Evolutionary conservation across 2,888 invertebrate genomes (phyloP).

Genomic region (Hydrotaea diabolus): DNA sequence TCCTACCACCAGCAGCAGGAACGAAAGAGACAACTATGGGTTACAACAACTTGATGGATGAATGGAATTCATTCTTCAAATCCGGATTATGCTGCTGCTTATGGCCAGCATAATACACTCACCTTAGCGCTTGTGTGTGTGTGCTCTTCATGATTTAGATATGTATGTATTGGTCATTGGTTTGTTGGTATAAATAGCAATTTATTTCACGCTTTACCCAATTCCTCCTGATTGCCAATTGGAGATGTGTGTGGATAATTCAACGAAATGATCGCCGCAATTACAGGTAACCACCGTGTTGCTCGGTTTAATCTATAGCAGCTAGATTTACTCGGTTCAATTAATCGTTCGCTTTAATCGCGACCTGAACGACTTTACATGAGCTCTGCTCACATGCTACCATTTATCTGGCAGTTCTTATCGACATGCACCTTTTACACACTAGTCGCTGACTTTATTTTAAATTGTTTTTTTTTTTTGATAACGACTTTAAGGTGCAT

Average conservation of each 20-base stretch:
- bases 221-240: conserved; percentile 42
- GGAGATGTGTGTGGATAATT: not conserved
- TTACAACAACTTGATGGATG: not conserved
- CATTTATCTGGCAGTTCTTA: too few relatives aligned
- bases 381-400: too few relatives aligned
- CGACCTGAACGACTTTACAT: too few relatives aligned
- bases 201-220: conserved; percentile 34
- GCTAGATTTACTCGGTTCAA: too few relatives aligned
- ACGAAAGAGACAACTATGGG: not conserved
- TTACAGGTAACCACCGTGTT: not conserved
- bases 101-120: not conserved
- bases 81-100: not conserved
- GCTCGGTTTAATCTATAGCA: too few relatives aligned
- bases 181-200: conserved; percentile 38
- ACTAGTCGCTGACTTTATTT: too few relatives aligned
- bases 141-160: too few relatives aligned
- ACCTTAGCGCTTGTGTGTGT: not conserved
- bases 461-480: too few relatives aligned
- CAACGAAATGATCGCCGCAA: not conserved
- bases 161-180: conserved; percentile 47
- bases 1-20: not conserved
- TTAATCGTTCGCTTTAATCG: too few relatives aligned
- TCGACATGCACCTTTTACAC: too few relatives aligned
- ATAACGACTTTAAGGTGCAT: too few relatives aligned
- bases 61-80: too few relatives aligned